Base-by-base conservation (phyloP, 1,140 invertebrate genomes). In the Antheraea pernyi region DNA sequence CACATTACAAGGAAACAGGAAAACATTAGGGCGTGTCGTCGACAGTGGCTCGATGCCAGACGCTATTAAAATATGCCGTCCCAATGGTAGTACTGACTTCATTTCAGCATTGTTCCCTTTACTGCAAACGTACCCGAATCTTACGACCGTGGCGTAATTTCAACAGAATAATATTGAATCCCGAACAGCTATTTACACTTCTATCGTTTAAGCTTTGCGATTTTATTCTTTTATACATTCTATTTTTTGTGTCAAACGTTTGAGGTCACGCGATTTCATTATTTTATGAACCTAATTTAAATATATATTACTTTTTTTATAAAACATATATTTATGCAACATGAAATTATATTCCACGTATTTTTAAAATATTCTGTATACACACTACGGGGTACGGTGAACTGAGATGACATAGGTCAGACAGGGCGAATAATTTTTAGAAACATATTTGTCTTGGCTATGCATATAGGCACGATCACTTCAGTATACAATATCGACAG, bases 11-110 rank as follows among this genome's bases (percentile, higher is more conserved):
- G 77, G 78, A 82, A 87, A 83, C 84, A 83, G 83, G 79, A 83
- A 82, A 85, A 81, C 79, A 80, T 85, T 81, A 77, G 79, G 80
- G 80, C 74, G 76, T 84, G 80, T 79, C 79, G 82, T 77, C 79
- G 84, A 73, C 80, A 84, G 81, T 82, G 85, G 86, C 84, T 76
- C 75, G 68, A 79, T 81, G 86, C 87, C 85, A 88, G 82, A 84
- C 83, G 83, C 79, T 81, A 87, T 82, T 88, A 86, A 86, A 88
- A 84, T 86, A 89, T 88, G 81, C 85, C 75, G 83, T 83, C 82
- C 81, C 86, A 86, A 86, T 76, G 80, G 78, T 80, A 78, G 79
- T 73, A 82, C 79, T 76, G 76, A 80, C 75, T 85, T 82, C 76
- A 80, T 75, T 79, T 72, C 69, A 67, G 76, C 71, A 63, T 77